Evolutionary conservation across 2,113 vertebrate genomes (phyloP).

Genomic region (Pygoscelis antarcticus): DNA sequence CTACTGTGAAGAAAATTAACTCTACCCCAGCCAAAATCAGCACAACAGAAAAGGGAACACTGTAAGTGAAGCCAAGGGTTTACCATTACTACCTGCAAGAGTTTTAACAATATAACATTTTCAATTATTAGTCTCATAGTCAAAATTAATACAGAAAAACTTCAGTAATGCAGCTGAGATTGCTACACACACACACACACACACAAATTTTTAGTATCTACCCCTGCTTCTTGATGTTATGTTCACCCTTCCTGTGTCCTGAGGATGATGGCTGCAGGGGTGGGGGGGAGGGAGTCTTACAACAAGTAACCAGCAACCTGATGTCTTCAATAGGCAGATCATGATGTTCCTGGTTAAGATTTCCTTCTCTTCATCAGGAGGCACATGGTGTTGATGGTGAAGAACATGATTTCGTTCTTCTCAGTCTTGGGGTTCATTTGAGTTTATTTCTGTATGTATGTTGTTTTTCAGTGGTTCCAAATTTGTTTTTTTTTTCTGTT

Average conservation of each 20-base stretch:
- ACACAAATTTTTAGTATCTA: background rate
- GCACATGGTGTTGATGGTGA: background rate
- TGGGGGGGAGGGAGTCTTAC: background rate
- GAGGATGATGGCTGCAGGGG: background rate
- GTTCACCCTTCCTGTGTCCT: background rate
- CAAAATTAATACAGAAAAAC: background rate
- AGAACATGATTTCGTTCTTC: background rate
- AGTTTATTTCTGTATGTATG: background rate
- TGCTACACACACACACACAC: background rate
- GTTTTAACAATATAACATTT: background rate
- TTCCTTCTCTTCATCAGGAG: background rate
- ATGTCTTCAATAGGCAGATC: background rate
- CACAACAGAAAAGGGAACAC: background rate
- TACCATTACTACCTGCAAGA: background rate
- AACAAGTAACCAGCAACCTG: background rate
- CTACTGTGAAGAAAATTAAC: background rate
- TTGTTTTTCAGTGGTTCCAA: background rate
- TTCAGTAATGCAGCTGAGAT: background rate
- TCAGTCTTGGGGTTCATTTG: background rate
- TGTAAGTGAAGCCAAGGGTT: background rate
- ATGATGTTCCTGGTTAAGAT: background rate
- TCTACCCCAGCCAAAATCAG: background rate
- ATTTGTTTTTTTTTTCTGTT: too few relatives aligned
- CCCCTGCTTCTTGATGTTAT: background rate
- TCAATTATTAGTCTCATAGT: background rate